These are phyloP conservation scores for Cheilosia urbana DNA, from an alignment of 2,888 invertebrate genomes.

Conservation along the genomic window DNA sequence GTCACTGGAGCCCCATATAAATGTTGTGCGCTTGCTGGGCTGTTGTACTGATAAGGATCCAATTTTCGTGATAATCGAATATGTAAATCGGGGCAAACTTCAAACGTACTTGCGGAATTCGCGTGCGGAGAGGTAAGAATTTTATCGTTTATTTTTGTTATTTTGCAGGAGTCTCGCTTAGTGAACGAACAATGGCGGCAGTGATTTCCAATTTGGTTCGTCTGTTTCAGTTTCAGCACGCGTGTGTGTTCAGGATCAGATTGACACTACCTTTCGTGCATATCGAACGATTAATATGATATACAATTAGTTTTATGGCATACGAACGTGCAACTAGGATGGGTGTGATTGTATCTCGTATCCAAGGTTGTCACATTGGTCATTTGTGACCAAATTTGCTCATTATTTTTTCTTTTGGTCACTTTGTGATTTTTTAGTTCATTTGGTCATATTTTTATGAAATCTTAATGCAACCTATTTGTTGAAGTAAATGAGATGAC, in stretches of 20 bases:
- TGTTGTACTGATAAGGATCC: constrained; percentile 97
- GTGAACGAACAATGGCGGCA: constrained; percentile 21
- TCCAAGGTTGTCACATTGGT: too few species aligned
- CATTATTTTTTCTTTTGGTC: too few species aligned
- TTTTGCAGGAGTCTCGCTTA: constrained; percentile 27
- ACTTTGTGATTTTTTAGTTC: too few species aligned
- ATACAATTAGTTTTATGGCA: too few species aligned
- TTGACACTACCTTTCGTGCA: too few species aligned
- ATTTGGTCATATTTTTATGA: too few species aligned
- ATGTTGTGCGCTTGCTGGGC: constrained; percentile 93
- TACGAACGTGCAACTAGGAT: too few species aligned
- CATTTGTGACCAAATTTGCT: too few species aligned
- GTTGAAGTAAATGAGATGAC: too few species aligned
- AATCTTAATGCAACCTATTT: too few species aligned
- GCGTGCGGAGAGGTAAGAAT: constrained; percentile 88
- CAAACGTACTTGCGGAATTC: constrained; percentile 94
- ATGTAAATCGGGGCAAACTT: constrained; percentile 93
- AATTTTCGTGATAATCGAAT: constrained; percentile 96
- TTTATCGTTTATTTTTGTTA: constrained; percentile 27
- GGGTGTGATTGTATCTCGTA: too few species aligned
- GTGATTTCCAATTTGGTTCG: constrained; percentile 21
- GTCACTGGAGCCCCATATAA: constrained; percentile 94
- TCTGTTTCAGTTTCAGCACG: not conserved
- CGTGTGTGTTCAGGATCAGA: not conserved
- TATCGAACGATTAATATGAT: too few species aligned